A percentile compares a stretch with the other conserved stretches of the same genome.
These are phyloP conservation scores for Xenopus laevis DNA, from an alignment of 2,113 vertebrate species.

Conservation along the genomic window DNA sequence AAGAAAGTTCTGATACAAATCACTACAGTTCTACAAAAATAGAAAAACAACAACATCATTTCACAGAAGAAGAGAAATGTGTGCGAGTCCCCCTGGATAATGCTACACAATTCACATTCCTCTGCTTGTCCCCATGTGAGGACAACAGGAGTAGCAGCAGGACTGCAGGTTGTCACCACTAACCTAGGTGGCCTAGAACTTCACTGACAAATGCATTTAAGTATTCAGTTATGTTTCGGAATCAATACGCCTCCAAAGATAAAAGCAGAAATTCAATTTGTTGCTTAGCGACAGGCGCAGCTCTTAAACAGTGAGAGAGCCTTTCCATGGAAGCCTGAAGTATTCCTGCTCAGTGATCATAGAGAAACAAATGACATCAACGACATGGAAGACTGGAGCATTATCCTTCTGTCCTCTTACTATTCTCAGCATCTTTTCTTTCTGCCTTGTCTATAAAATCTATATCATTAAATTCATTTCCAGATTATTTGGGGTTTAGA, in stretches of 20 bases:
- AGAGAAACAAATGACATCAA: slow-evolving; percentile 16
- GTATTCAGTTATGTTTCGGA: background rate
- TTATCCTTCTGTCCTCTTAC: background rate
- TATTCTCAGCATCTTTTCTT: background rate
- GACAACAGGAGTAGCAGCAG: background rate
- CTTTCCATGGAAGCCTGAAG: background rate
- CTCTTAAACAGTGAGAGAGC: slow-evolving; percentile 12
- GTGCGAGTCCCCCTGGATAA: too few species aligned
- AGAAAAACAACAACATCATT: too few species aligned
- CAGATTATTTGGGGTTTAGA: background rate
- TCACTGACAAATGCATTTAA: background rate
- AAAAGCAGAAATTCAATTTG: slow-evolving; percentile 9
- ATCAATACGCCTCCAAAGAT: slow-evolving; percentile 6
- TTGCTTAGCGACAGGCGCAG: slow-evolving; percentile 24
- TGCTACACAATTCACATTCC: too few species aligned
- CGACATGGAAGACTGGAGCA: background rate
- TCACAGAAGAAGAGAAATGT: too few species aligned
- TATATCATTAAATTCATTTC: slow-evolving; percentile 10
- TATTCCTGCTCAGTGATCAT: slow-evolving; percentile 8
- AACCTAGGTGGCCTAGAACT: background rate
- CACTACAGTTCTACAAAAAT: too few species aligned
- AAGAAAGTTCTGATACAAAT: too few species aligned
- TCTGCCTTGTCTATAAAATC: background rate
- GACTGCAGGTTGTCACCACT: background rate
- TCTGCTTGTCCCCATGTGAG: too few species aligned